These are phyloP conservation scores for Acanthopleura granulata DNA, from an alignment of 2,888 invertebrate genomes.

Conservation along the genomic window DNA sequence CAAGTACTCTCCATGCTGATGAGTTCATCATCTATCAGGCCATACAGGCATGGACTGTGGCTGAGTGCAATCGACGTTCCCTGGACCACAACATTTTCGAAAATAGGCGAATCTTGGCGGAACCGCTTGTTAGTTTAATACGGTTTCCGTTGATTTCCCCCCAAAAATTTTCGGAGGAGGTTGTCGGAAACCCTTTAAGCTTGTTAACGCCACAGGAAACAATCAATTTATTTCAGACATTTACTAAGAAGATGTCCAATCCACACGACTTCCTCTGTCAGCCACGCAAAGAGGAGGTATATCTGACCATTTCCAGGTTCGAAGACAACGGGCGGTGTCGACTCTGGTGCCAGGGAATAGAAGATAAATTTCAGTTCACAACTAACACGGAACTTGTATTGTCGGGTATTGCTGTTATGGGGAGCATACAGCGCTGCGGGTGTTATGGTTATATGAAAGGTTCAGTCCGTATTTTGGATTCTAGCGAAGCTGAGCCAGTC, in stretches of 20 bases:
- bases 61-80: not conserved
- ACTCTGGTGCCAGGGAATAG: not conserved
- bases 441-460: not conserved
- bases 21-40: not conserved
- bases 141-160: not conserved
- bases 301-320: not conserved
- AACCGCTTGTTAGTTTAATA: not conserved
- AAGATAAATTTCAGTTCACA: not conserved
- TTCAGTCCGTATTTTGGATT: not conserved
- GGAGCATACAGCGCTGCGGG: not conserved
- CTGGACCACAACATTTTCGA: not conserved
- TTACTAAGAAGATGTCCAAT: not conserved
- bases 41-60: not conserved
- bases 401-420: not conserved
- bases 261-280: not conserved
- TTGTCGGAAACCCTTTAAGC: not conserved
- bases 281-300: not conserved
- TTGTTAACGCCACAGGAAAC: not conserved
- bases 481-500: not conserved
- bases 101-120: not conserved
- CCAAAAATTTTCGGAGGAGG: not conserved
- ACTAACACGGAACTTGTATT: not conserved
- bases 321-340: not conserved
- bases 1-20: not conserved
- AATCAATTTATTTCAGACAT: not conserved